Evolutionary conservation across 2,888 invertebrate genomes (phyloP).

Genomic region (Stegophylla sp.): DNA sequence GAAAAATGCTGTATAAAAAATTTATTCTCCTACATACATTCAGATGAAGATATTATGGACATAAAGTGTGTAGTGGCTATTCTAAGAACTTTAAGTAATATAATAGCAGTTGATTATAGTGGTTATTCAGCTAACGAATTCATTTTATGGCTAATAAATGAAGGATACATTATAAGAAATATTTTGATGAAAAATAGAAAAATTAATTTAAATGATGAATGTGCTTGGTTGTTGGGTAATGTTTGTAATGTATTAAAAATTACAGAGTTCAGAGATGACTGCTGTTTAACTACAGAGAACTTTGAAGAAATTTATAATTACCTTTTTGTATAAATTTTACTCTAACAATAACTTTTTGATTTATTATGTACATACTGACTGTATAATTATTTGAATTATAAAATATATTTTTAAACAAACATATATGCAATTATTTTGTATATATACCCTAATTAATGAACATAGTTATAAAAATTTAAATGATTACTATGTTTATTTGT

Average conservation of each 20-base stretch:
- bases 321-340: constrained; percentile 25
- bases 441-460: no score
- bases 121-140: not conserved
- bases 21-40: not conserved
- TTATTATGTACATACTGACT: not conserved
- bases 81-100: constrained; percentile 48
- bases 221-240: constrained; percentile 52
- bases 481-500: no score
- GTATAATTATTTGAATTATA: not conserved
- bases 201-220: constrained; percentile 36
- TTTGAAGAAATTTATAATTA: constrained; percentile 40
- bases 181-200: constrained; percentile 40
- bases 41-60: constrained; percentile 18
- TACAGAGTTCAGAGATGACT: not conserved
- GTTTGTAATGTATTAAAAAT: constrained; percentile 28
- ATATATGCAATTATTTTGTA: not conserved
- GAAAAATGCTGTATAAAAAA: not conserved
- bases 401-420: not conserved
- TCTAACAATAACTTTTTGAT: no score
- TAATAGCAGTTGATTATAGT: constrained; percentile 16
- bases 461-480: no score
- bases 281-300: not conserved
- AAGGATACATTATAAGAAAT: constrained; percentile 32
- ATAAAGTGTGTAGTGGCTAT: constrained; percentile 41
- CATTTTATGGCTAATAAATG: not conserved